Evolutionary conservation across 2,113 vertebrate species (phyloP), one percentile per base, ranked within the genome.

Genomic region (Eublepharis macularius): DNA sequence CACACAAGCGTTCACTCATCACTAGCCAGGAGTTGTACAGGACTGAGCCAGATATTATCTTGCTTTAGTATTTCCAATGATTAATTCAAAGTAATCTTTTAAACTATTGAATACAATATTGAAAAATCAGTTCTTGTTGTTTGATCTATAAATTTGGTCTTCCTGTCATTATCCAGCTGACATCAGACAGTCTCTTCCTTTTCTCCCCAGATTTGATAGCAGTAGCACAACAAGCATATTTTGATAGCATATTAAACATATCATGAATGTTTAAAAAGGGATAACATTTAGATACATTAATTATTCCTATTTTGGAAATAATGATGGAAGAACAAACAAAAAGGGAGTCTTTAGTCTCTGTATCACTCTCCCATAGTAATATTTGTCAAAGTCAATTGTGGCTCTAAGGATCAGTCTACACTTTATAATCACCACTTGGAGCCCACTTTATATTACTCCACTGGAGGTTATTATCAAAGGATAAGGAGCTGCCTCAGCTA

Each of bases 81-180:
- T 1, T 76, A 32, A 76, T 89, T 84, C 84, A 39, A 82, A 69
- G 8, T 51, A 83, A 78, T 65, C 13, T 80, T 85, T 75, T 72
- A 54, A 87, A 57, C 7, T 49, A 45, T 85, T 81, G 89, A 89
- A 87, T 91, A 89, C 84, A 88, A 81, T 77, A 87, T 36, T 21
- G 75, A 84, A 89, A 90, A 66, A 89, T 54, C 0, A 1, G 6
- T 32, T 86, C 26, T 5, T 34, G 29, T 41, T 85, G 83, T 87
- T n/a, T 39, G 84, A 89, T 81, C 1, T 0, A 66, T 72, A 87
- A 84, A 43, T 84, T 76, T 87, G 66, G 83, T 88, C 72, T 68
- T 85, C 84, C 82, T 41, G 73, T 80, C 77, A 88, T 76, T 86
- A 87, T 68, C 26, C 32, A 32, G 76, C 49, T 89, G 43, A 51